Conservation (phyloP, 2,888 invertebrate genomes). For the Acanthopleura granulata region DNA sequence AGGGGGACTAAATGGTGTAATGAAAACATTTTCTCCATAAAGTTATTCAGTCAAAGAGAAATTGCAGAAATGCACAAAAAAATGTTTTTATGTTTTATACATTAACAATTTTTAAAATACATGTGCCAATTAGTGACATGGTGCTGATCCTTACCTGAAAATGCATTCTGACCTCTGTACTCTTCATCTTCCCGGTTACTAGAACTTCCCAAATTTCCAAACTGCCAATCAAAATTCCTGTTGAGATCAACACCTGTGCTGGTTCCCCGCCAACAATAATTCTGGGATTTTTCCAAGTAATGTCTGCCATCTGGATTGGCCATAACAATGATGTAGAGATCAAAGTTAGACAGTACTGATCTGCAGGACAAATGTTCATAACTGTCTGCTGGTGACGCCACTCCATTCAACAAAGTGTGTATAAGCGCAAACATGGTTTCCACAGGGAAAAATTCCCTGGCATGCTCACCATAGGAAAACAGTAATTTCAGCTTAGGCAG, state of each 20-base stretch:
- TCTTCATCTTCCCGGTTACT: constrained; percentile 57
- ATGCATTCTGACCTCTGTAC: constrained; percentile 56
- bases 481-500: constrained; percentile 48
- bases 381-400: constrained; percentile 29
- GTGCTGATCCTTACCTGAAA: constrained; percentile 53
- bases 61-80: no score
- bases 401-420: constrained; percentile 48
- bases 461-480: constrained; percentile 66
- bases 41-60: no score
- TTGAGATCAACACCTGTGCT: constrained; percentile 65
- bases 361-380: constrained; percentile 35
- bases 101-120: no score
- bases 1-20: no score
- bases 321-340: constrained; percentile 59
- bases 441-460: constrained; percentile 65
- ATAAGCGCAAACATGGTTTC: constrained; percentile 60
- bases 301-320: constrained; percentile 65
- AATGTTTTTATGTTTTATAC: no score
- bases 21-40: no score
- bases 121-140: no score
- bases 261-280: constrained; percentile 67
- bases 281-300: constrained; percentile 52
- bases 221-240: constrained; percentile 67
- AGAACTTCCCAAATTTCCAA: constrained; percentile 63
- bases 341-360: constrained; percentile 48